These are phyloP conservation scores for Drosophila mojavensis DNA, from an alignment of 1,140 invertebrate species.

Conservation along the genomic window DNA sequence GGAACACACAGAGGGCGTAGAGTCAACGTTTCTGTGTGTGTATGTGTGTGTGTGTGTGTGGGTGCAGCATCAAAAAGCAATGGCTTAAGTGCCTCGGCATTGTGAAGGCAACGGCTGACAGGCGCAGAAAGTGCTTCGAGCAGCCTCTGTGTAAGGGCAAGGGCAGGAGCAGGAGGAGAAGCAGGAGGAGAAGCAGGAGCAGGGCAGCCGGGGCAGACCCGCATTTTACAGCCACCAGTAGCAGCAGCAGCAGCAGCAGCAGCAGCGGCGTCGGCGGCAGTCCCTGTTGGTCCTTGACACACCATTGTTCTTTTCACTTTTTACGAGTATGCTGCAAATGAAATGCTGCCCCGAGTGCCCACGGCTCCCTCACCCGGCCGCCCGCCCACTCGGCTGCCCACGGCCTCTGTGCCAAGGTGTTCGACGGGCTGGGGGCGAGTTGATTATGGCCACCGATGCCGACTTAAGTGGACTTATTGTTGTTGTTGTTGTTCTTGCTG, in stretches of 20 bases:
- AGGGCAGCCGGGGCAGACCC: background rate
- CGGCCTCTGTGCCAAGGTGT: constrained; percentile 47
- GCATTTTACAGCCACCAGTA: constrained; percentile 34
- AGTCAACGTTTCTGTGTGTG: too few relatives aligned
- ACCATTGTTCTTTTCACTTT: constrained; percentile 77
- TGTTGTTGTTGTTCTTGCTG: constrained; percentile 9
- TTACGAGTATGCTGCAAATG: constrained; percentile 64
- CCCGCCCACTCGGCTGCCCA: background rate
- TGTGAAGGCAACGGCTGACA: constrained; percentile 67
- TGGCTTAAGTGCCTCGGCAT: constrained; percentile 77
- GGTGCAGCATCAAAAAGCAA: constrained; percentile 72
- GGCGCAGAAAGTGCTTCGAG: constrained; percentile 46
- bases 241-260: constrained; percentile 1
- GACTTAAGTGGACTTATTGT: constrained; percentile 68
- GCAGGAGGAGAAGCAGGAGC: background rate
- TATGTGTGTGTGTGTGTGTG: constrained; percentile 1
- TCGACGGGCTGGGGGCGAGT: constrained; percentile 51
- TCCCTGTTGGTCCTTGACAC: constrained; percentile 49
- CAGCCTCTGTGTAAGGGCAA: background rate
- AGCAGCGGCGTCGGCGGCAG: background rate
- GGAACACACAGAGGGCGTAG: constrained; percentile 44
- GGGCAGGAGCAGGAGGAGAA: background rate
- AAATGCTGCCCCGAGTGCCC: constrained; percentile 52
- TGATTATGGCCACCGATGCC: constrained; percentile 66
- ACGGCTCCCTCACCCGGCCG: background rate